These are phyloP conservation scores for Bellardia bayeri DNA, from an alignment of 2,888 invertebrate genomes.

Conservation along the genomic window DNA sequence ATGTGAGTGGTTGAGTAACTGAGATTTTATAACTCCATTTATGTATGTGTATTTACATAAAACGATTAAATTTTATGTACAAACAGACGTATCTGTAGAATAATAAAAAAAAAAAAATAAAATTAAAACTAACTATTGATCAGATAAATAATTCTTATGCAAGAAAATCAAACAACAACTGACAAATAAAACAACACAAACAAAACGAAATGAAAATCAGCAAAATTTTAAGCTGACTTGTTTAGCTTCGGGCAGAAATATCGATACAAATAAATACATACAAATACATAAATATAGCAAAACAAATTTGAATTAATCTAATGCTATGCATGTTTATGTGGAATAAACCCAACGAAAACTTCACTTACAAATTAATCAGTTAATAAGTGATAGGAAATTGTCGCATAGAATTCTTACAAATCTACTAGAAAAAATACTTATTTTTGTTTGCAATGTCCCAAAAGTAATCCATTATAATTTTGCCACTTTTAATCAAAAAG, in stretches of 20 bases:
- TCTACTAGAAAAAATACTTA: too few species aligned
- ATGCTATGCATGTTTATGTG: not conserved
- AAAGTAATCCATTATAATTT: too few species aligned
- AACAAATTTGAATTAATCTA: conserved; percentile 5
- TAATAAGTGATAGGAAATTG: too few species aligned
- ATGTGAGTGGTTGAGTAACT: conserved; percentile 7
- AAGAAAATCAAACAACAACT: conserved; percentile 30
- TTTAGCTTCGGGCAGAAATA: conserved; percentile 18
- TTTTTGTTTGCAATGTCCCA: too few species aligned
- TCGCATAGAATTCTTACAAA: too few species aligned
- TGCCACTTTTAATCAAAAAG: too few species aligned
- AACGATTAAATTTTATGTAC: conserved; percentile 5
- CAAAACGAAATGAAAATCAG: conserved; percentile 3
- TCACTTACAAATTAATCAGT: not conserved
- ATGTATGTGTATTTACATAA: conserved; percentile 21
- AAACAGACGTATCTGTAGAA: not conserved
- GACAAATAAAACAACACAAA: conserved; percentile 19
- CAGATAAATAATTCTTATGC: conserved; percentile 51
- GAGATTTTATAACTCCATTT: conserved; percentile 38
- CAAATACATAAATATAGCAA: not conserved
- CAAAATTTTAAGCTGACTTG: conserved; percentile 28
- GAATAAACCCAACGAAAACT: too few species aligned
- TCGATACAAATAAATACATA: conserved; percentile 20
- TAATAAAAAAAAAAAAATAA: conserved; percentile 22
- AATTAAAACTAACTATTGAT: conserved; percentile 16